These are phyloP conservation scores for Tipula confusa DNA, from an alignment of 2,888 invertebrate genomes.

Conservation along the genomic window DNA sequence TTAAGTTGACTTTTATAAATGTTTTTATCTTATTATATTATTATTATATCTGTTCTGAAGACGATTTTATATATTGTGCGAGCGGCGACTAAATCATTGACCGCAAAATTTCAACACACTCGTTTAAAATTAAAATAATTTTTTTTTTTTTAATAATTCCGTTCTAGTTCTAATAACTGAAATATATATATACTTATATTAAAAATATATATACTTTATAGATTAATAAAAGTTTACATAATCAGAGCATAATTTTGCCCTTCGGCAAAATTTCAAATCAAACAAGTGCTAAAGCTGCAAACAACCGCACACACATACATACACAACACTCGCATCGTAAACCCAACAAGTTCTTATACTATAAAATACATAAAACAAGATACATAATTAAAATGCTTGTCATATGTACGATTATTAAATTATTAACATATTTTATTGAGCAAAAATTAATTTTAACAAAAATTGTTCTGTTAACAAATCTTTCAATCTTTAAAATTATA, in stretches of 20 bases:
- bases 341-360: too few species aligned
- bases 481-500: background rate
- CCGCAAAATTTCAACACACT: slow-evolving; percentile 25
- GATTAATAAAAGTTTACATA: too few species aligned
- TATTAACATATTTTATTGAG: background rate
- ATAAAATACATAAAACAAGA: background rate
- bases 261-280: background rate
- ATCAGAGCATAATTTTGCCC: background rate
- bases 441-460: background rate
- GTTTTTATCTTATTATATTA: slow-evolving; percentile 3
- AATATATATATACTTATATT: too few species aligned
- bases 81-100: background rate
- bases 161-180: background rate
- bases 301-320: background rate
- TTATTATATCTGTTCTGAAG: background rate
- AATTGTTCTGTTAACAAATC: background rate
- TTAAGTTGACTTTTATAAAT: slow-evolving; percentile 25
- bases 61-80: background rate
- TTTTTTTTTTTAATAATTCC: background rate
- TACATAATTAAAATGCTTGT: background rate
- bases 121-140: background rate
- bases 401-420: background rate
- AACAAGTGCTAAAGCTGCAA: background rate
- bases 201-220: too few species aligned
- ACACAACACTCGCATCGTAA: background rate